These are phyloP conservation scores for Thrips palmi DNA, from an alignment of 1,140 invertebrate genomes.

Conservation along the genomic window DNA sequence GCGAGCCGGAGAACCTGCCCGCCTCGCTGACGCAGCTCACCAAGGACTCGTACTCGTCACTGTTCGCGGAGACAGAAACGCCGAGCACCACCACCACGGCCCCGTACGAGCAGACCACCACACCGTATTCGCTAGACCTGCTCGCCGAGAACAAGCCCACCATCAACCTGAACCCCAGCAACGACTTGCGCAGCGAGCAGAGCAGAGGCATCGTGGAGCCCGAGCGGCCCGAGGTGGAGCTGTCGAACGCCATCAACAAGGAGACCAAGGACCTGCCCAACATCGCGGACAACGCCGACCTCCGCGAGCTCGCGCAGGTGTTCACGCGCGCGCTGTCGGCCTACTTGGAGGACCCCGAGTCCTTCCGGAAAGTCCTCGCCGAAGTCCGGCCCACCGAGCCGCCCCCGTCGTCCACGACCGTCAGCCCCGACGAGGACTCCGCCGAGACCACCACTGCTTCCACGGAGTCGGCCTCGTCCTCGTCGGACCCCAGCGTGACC, in stretches of 20 bases:
- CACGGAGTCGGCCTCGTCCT: slow-evolving; percentile 7
- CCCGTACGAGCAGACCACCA: too few relatives aligned
- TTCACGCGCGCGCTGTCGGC: slow-evolving; percentile 63
- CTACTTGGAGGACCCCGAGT: slow-evolving; percentile 59
- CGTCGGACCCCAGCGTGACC: slow-evolving; percentile 11
- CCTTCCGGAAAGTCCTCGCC: slow-evolving; percentile 50
- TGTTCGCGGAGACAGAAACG: slow-evolving; percentile 14
- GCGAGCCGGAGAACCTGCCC: slow-evolving; percentile 11
- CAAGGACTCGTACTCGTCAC: slow-evolving; percentile 15
- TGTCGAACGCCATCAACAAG: slow-evolving; percentile 24
- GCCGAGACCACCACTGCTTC: slow-evolving; percentile 11
- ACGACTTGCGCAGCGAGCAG: slow-evolving; percentile 38
- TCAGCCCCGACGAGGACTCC: slow-evolving; percentile 17
- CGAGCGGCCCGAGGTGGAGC: slow-evolving; percentile 16
- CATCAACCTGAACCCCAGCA: slow-evolving; percentile 20
- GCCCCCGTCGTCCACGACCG: slow-evolving; percentile 22
- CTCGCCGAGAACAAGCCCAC: neutral
- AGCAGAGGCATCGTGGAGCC: slow-evolving; percentile 26
- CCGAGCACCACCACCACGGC: too few relatives aligned
- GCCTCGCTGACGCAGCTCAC: slow-evolving; percentile 16
- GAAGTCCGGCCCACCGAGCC: slow-evolving; percentile 61
- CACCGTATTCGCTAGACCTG: too few relatives aligned
- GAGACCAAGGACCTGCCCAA: slow-evolving; percentile 27
- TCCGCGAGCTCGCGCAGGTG: slow-evolving; percentile 58
- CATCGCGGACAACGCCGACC: slow-evolving; percentile 21